A percentile compares a stretch with the other conserved stretches of the same genome.
Evolutionary conservation across 2,797 vertebrate species (phyloP).

Genomic region (Arctocebus calabarensis): DNA sequence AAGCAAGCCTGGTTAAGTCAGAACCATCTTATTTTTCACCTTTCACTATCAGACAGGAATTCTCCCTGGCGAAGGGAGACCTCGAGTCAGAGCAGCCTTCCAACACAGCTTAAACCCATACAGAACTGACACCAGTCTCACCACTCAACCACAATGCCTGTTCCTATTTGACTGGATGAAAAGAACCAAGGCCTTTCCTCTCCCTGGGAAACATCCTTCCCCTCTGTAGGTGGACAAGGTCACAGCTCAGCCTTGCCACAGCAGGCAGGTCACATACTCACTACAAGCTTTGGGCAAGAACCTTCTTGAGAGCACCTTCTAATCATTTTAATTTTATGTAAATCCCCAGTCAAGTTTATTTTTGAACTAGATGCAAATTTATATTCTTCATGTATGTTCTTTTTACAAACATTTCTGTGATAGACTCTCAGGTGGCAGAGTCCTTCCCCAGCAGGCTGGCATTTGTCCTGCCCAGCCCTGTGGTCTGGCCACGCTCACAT

Average conservation of each 20-base stretch:
- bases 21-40: accelerated
- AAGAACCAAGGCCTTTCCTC: too few relatives aligned
- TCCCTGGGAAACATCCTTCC: accelerated
- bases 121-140: background rate
- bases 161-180: background rate
- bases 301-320: background rate
- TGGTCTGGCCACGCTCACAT: background rate
- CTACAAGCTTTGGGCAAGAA: background rate
- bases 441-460: background rate
- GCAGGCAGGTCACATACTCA: background rate
- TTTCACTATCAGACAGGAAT: background rate
- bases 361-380: background rate
- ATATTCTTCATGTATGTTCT: background rate
- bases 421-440: background rate
- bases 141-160: background rate
- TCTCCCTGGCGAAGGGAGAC: background rate
- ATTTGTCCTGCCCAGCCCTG: background rate
- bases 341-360: background rate
- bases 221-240: accelerated
- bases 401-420: background rate
- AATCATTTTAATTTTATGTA: background rate
- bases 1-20: background rate
- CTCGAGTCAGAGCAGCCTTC: background rate
- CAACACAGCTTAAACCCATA: background rate
- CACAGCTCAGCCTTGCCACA: background rate